A percentile compares a stretch with the other conserved stretches of the same genome.
phyloP scores from a whole-genome alignment of 2,797 vertebrate genomes.

The Holocentrus rufus region DNA sequence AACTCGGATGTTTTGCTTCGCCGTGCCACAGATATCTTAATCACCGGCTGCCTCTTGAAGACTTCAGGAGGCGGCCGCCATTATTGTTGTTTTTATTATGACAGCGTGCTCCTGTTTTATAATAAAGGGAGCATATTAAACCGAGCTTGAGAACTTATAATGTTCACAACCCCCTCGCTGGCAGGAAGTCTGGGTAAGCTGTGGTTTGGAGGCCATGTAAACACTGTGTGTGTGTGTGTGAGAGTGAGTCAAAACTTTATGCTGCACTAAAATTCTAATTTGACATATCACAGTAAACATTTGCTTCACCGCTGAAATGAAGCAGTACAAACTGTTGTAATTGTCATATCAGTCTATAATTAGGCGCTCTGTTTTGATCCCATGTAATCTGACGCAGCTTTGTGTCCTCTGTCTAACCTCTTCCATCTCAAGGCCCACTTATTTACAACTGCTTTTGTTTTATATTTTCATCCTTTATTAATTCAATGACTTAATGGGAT shows the following conservation, averaged over 20 bases:
- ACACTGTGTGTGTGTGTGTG: conserved; percentile 28
- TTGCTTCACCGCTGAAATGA: neutral
- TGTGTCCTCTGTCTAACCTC: neutral
- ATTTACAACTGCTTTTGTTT: no score
- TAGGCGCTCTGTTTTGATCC: neutral
- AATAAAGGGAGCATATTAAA: conserved; percentile 38
- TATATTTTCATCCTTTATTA: no score
- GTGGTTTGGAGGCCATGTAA: conserved; percentile 38
- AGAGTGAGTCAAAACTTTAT: conserved; percentile 19
- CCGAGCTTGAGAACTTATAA: conserved; percentile 13
- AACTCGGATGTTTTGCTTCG: conserved; percentile 45
- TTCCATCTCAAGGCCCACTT: no score
- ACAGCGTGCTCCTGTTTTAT: conserved; percentile 25
- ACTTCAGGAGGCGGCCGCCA: neutral
- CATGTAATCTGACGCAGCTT: neutral
- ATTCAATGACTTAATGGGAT: no score
- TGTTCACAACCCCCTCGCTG: conserved; percentile 22
- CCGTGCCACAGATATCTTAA: conserved; percentile 34
- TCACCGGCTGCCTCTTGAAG: conserved; percentile 3
- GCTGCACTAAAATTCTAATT: conserved; percentile 20
- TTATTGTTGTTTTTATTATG: neutral
- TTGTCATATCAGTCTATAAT: neutral
- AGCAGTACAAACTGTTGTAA: neutral
- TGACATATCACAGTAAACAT: no score
- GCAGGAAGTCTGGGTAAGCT: conserved; percentile 45